These are phyloP conservation scores for Clarias fuscus DNA, from an alignment of 2,797 vertebrate genomes.

Conservation along the genomic window DNA sequence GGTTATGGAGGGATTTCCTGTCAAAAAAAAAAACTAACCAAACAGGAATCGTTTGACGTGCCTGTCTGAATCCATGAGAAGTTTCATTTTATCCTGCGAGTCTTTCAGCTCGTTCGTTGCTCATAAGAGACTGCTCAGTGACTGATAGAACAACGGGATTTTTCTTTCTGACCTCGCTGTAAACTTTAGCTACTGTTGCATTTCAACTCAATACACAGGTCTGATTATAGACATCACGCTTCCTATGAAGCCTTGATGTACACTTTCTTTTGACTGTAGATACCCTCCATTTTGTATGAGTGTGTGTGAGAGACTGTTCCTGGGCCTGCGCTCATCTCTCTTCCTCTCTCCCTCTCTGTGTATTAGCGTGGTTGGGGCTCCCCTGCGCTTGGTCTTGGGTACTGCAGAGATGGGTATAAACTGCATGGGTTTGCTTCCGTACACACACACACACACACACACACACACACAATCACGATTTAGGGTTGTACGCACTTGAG, in stretches of 20 bases:
- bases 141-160: not conserved
- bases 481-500: not conserved
- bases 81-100: no score
- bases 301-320: constrained; percentile 54
- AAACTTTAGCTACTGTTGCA: not conserved
- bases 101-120: not conserved
- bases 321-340: constrained; percentile 68
- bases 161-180: not conserved
- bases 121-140: not conserved
- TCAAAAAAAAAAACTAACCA: not conserved
- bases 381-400: constrained; percentile 81
- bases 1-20: not conserved
- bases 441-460: constrained; percentile 50
- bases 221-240: accelerated
- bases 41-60: not conserved
- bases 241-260: not conserved
- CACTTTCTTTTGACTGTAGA: not conserved
- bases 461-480: not conserved
- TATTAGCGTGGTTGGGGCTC: constrained; percentile 79
- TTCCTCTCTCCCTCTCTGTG: constrained; percentile 75
- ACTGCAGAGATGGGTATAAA: constrained; percentile 81
- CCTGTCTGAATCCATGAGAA: not conserved
- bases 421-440: constrained; percentile 81
- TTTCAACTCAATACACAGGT: not conserved
- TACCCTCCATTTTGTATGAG: not conserved